These are phyloP conservation scores for Charina bottae DNA, from an alignment of 2,113 vertebrate genomes.

Conservation along the genomic window DNA sequence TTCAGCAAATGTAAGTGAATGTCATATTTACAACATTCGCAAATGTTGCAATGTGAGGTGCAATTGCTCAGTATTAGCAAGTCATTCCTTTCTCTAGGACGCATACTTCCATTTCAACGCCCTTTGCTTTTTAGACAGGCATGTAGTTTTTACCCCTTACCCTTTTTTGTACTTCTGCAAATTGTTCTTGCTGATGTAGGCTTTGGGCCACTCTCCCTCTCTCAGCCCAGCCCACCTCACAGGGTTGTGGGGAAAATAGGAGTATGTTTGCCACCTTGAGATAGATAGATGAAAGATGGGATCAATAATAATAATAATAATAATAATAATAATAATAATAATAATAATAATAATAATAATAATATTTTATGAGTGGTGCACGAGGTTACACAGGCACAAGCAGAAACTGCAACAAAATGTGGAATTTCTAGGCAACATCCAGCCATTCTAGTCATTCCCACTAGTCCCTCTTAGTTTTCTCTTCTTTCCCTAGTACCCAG, in stretches of 20 bases:
- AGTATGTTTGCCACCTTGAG: neutral
- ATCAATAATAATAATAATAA: no score
- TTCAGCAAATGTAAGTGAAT: rapidly evolving
- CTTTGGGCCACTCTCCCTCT: neutral
- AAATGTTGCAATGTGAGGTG: neutral
- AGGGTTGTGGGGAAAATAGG: neutral
- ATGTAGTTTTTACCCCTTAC: neutral
- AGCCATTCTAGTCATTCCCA: neutral
- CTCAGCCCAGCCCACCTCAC: neutral
- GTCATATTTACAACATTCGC: neutral
- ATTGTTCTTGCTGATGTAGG: neutral
- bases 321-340: no score
- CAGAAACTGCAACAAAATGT: no score
- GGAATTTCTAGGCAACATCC: neutral
- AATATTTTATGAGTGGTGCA: no score
- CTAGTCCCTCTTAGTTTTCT: neutral
- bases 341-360: no score
- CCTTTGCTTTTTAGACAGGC: neutral
- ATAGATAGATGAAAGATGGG: no score
- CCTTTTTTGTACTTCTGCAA: neutral
- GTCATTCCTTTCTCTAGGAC: neutral
- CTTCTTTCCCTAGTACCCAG: neutral
- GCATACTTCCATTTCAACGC: neutral
- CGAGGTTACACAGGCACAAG: no score
- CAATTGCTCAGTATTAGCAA: neutral